Percentiles rank a stretch among this genome's conserved stretches.
Evolutionary conservation across 1,140 invertebrate species (phyloP).

Genomic region (Macrostomum lignano): DNA sequence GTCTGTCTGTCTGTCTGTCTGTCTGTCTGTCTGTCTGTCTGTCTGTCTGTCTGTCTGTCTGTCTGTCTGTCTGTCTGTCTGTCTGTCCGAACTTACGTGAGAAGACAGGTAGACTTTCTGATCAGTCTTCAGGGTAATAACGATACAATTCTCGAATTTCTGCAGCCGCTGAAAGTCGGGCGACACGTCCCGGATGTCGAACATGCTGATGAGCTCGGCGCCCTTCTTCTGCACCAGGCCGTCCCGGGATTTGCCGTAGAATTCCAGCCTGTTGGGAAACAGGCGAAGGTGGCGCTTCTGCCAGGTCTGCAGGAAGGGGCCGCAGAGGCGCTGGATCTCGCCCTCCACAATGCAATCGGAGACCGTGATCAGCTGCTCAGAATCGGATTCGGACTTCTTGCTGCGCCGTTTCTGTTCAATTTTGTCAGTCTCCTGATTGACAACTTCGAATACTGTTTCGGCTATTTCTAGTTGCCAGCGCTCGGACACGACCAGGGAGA

Average conservation of each 20-base stretch:
- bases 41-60: no score
- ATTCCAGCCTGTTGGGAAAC: constrained; percentile 45
- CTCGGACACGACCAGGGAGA: constrained; percentile 86
- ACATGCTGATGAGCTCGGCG: constrained; percentile 26
- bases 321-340: constrained; percentile 88
- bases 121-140: constrained; percentile 22
- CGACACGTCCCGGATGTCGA: constrained; percentile 26
- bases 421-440: constrained; percentile 69
- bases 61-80: no score
- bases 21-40: no score
- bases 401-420: constrained; percentile 3
- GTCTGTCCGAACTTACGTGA: constrained; percentile 14
- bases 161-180: constrained; percentile 26
- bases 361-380: no score
- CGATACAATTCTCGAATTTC: constrained; percentile 27
- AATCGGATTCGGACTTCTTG: no score
- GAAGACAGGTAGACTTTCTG: constrained; percentile 24
- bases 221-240: constrained; percentile 20
- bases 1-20: no score
- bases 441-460: constrained; percentile 92
- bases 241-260: constrained; percentile 27
- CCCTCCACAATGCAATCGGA: constrained; percentile 97
- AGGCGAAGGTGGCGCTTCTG: constrained; percentile 29
- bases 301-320: constrained; percentile 44
- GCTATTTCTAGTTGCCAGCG: constrained; percentile 93